Conservation (phyloP, 2,888 invertebrate genomes). For the Pecten maximus region DNA sequence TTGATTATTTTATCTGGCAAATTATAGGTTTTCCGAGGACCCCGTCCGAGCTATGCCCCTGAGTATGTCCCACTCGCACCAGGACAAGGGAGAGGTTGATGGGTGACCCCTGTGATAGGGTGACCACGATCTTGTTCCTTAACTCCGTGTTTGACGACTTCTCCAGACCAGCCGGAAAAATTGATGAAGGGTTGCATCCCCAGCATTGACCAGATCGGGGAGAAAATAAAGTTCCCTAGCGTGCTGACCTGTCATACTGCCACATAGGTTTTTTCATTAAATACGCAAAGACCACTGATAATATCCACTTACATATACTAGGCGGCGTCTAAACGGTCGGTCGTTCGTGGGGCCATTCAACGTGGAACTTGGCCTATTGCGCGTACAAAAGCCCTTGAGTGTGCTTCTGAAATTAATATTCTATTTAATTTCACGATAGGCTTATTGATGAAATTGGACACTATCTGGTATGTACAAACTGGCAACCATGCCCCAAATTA, state of each 20-base stretch:
- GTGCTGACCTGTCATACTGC: conserved; percentile 7
- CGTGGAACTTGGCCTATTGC: background rate
- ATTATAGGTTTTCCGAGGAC: background rate
- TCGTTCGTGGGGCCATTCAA: background rate
- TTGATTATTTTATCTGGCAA: background rate
- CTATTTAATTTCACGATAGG: background rate
- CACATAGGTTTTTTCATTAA: conserved; percentile 28
- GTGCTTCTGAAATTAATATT: background rate
- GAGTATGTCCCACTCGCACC: background rate
- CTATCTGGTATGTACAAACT: background rate
- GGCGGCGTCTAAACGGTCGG: background rate
- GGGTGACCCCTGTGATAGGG: background rate
- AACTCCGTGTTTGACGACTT: background rate
- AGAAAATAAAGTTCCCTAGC: background rate
- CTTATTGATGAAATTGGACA: background rate
- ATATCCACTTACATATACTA: conserved; percentile 3
- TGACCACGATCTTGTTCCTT: background rate
- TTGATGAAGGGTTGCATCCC: conserved; percentile 15
- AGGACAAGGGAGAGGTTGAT: background rate
- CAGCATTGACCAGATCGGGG: conserved; percentile 4
- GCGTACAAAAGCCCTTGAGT: background rate
- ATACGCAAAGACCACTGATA: background rate
- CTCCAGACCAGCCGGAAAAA: background rate
- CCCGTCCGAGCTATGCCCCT: background rate
- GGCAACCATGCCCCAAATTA: background rate